Evolutionary conservation across 2,888 invertebrate genomes (phyloP), one percentile per base, ranked within the genome.

Genomic region (Apamea anceps): DNA sequence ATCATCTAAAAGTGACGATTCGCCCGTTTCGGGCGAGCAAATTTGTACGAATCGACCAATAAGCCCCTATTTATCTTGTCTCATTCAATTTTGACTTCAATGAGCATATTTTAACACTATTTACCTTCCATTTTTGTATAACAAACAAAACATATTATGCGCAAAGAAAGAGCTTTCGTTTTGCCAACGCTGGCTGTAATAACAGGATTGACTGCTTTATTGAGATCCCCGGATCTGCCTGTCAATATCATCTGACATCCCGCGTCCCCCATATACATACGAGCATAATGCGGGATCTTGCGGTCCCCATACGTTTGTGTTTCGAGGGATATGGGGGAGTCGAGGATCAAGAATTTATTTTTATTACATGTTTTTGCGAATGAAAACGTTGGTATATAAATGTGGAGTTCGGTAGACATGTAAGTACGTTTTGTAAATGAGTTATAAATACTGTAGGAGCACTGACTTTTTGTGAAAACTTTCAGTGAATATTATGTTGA

Each of bases 241-340:
- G 89, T 90, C 90, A 89, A 90, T 88, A 89, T 85, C 88, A 83
- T 79, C 82, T 82, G 89, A 84, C 87, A 80, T 63, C 71, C 77
- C 82, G 37, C 45, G 28, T 3, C 28, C 65, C 77, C 83, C 66
- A 84, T 68, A 79, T 67, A 68, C 80, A 81, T 82, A n/a, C n/a
- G n/a, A n/a, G n/a, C n/a, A 84, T 79, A 82, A 78, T 84, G 82
- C 76, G 75, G 75, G 72, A 71, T 84, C 68, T 68, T 75, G 57
- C 57, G 79, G 80, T 72, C 45, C 25, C 82, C 86, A 77, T 79
- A 73, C 62, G 63, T 78, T 83, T 67, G 32, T 60, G 63, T 82
- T 79, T 54, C 32, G 66, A 28, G n/a, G 77, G 87, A 85, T 75
- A 72, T 62, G 8, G 37, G 32, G 75, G 71, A 42, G 73, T 68